Evolutionary conservation across 2,888 invertebrate species (phyloP).

Genomic region (Pediacus dermestoides): DNA sequence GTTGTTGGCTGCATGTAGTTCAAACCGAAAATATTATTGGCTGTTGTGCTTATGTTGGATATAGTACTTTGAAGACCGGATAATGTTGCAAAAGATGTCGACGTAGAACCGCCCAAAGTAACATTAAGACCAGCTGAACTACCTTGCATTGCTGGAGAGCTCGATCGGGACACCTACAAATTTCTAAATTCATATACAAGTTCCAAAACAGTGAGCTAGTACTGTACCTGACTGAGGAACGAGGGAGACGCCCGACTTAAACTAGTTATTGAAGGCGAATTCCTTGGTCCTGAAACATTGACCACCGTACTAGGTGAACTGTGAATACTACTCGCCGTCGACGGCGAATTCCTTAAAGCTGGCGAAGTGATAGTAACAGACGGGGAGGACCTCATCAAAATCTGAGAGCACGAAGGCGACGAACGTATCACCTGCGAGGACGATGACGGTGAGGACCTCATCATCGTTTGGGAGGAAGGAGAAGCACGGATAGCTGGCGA

Average conservation of each 20-base stretch:
- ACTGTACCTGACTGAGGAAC: constrained; percentile 31
- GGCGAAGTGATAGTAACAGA: constrained; percentile 30
- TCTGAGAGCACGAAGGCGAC: constrained; percentile 26
- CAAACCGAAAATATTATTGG: constrained; percentile 39
- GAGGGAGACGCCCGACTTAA: constrained; percentile 51
- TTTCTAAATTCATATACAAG: neutral
- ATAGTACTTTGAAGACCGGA: constrained; percentile 37
- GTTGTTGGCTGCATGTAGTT: constrained; percentile 41
- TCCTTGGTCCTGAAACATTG: constrained; percentile 35
- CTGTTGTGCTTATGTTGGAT: constrained; percentile 42
- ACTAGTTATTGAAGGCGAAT: constrained; percentile 43
- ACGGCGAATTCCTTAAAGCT: constrained; percentile 40
- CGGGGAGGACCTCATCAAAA: constrained; percentile 30
- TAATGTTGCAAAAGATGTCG: constrained; percentile 26
- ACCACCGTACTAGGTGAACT: neutral
- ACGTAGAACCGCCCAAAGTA: constrained; percentile 53
- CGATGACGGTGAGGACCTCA: constrained; percentile 45
- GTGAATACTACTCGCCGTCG: constrained; percentile 14
- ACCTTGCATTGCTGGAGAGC: constrained; percentile 51
- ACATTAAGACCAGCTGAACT: constrained; percentile 62
- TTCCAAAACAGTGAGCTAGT: constrained; percentile 7
- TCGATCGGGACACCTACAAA: constrained; percentile 39
- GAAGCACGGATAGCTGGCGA: constrained; percentile 51
- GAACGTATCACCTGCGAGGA: constrained; percentile 29
- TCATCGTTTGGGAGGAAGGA: constrained; percentile 45